Evolutionary conservation across 2,797 vertebrate species (phyloP), one percentile per base, ranked within the genome.

Genomic region (Chelmon rostratus): DNA sequence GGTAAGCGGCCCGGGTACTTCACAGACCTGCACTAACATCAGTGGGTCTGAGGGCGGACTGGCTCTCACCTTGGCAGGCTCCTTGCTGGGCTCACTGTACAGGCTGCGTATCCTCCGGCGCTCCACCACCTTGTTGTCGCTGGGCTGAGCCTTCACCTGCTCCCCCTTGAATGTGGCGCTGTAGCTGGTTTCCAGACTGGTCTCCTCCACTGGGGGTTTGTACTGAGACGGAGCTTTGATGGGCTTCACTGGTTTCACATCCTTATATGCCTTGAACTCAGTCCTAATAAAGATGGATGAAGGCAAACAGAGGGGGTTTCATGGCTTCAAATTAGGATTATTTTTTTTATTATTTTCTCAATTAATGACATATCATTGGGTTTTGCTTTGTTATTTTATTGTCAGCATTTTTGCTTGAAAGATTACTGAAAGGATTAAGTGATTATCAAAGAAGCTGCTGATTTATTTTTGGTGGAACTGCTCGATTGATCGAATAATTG

Each of bases 81-180:
- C 98, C 94, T 97, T 98, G 91, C 96, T 91, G 0, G 97, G 97
- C 61, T 99, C 98, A 0, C 93, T 98, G 92, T 99, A 99, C 83
- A 99, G 95, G 90, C 97, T 99, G 90, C 98, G 97, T 97, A 99
- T 97, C 94, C 98, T 97, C 79, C 98, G 94, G 89, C 97, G 97
- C 6, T 99, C 98, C 50, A 93, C 73, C 84, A 93, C 78, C 92
- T 99, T 99, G 93, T 98, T 98, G 89, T 99, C 97, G 0, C 91
- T 86, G 21, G 95, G 83, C 23, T 87, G 91, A 46, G 93, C 95
- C 85, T 98, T 98, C 68, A 88, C 96, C 91, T 96, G 95, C 91
- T 99, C 97, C n/a, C 97, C 98, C 89, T 96, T 99, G 93, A 94
- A 99, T 0, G 97, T 97, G 91, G 97, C 95, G 0, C 96, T 99